Percentiles rank a stretch among this genome's conserved stretches.
Conservation (phyloP, 2,113 vertebrate species). For the Ochotona princeps region DNA sequence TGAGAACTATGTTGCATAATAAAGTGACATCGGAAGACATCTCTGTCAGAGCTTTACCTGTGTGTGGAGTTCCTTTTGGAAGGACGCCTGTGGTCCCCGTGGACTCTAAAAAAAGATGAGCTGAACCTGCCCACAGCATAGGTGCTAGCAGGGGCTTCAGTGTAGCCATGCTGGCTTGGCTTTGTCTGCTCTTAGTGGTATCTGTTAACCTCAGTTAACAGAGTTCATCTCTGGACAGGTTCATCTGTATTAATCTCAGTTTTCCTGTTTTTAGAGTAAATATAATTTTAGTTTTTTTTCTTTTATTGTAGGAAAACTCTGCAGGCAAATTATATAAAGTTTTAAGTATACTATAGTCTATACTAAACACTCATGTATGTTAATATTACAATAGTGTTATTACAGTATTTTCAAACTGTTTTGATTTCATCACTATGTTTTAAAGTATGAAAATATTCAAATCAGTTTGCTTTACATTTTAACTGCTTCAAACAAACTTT, state of each 20-base stretch:
- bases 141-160: not conserved
- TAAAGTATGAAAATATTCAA: conserved; percentile 31
- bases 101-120: accelerated
- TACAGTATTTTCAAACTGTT: conserved; percentile 7
- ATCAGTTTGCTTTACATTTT: not conserved
- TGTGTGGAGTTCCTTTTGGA: not conserved
- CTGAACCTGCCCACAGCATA: not conserved
- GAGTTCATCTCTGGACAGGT: not conserved
- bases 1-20: not conserved
- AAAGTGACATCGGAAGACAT: not conserved
- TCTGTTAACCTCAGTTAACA: not conserved
- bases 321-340: not conserved
- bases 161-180: not conserved
- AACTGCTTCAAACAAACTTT: not conserved
- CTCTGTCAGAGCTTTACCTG: not conserved
- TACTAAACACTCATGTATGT: not conserved
- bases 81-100: not conserved
- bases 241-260: not conserved
- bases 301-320: not conserved
- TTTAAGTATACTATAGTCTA: not conserved
- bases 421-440: conserved; percentile 40
- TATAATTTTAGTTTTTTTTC: not conserved
- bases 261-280: not conserved
- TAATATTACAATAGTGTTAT: not conserved
- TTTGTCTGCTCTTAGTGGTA: not conserved